phyloP scores from a whole-genome alignment of 92 coral and sea anemone species.

The Actinernus sp. region DNA sequence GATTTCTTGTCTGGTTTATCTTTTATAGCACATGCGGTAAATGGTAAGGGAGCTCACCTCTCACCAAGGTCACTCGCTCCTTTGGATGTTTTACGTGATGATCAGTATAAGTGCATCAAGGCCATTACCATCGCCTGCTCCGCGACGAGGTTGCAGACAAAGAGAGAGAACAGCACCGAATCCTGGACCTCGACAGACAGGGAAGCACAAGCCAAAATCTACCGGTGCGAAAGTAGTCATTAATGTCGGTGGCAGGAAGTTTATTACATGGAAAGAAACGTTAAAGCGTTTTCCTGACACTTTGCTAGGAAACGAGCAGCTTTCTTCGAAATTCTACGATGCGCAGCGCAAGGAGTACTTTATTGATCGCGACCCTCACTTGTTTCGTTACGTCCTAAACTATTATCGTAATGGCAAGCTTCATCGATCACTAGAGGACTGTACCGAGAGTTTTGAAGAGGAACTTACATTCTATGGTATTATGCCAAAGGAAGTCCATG shows the following conservation, averaged over 20 bases:
- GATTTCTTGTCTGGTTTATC: no score
- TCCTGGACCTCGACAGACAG: not conserved
- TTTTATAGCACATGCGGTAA: no score
- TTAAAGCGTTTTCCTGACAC: slow-evolving; percentile 88
- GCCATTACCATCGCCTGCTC: slow-evolving; percentile 8
- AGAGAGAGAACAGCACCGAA: not conserved
- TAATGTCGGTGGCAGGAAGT: slow-evolving; percentile 93
- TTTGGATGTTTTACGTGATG: slow-evolving; percentile 10
- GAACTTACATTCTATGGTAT: slow-evolving; percentile 91
- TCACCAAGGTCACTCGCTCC: no score
- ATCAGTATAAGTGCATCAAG: slow-evolving; percentile 28
- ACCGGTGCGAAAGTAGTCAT: slow-evolving; percentile 76
- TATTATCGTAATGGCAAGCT: slow-evolving; percentile 95
- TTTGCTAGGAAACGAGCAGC: slow-evolving; percentile 82
- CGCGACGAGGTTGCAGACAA: slow-evolving; percentile 3
- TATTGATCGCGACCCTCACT: slow-evolving; percentile 92
- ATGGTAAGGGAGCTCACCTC: no score
- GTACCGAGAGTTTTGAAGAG: slow-evolving; percentile 85
- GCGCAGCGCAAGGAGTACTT: slow-evolving; percentile 85
- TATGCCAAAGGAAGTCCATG: slow-evolving; percentile 79
- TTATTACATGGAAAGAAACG: slow-evolving; percentile 90
- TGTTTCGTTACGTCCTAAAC: slow-evolving; percentile 92
- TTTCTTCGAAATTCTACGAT: slow-evolving; percentile 81
- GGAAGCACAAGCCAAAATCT: slow-evolving; percentile 9
- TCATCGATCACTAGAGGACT: slow-evolving; percentile 92